These are phyloP conservation scores for Apotomis capreana DNA, from an alignment of 2,888 invertebrate species.

Conservation along the genomic window DNA sequence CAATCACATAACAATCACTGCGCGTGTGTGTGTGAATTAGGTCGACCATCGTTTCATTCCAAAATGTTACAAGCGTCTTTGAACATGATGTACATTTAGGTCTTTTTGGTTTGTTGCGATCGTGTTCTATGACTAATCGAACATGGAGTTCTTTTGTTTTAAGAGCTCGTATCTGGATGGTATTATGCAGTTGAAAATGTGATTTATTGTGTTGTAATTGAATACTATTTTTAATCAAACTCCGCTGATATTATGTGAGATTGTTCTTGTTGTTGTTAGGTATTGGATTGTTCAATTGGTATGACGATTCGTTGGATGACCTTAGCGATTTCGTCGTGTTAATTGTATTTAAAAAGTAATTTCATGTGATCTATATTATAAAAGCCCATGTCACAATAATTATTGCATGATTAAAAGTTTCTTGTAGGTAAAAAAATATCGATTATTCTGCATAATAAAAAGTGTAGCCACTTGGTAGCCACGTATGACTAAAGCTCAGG, in stretches of 20 bases:
- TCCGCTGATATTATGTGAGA: not conserved
- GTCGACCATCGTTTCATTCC: not conserved
- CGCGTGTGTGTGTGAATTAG: conserved; percentile 40
- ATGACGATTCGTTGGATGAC: conserved; percentile 28
- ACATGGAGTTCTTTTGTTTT: conserved; percentile 24
- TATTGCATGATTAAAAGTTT: too few relatives aligned
- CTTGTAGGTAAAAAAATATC: too few relatives aligned
- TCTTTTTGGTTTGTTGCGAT: conserved; percentile 3
- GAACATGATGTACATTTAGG: not conserved
- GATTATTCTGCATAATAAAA: too few relatives aligned
- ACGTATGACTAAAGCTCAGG: too few relatives aligned
- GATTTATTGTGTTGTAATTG: not conserved
- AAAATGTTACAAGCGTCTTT: conserved; percentile 1
- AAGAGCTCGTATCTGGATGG: conserved; percentile 5
- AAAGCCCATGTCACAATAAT: too few relatives aligned
- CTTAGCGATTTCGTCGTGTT: conserved; percentile 23
- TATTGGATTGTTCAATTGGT: conserved; percentile 28
- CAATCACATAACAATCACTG: conserved; percentile 42
- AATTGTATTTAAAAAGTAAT: conserved; percentile 21
- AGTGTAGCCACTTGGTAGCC: too few relatives aligned
- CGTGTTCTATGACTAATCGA: conserved; percentile 34
- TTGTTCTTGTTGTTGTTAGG: not conserved
- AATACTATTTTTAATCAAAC: not conserved
- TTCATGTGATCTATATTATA: not conserved
- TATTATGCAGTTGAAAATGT: not conserved